Conservation (phyloP, 2,888 invertebrate genomes). For the Diarsia dahlii region DNA sequence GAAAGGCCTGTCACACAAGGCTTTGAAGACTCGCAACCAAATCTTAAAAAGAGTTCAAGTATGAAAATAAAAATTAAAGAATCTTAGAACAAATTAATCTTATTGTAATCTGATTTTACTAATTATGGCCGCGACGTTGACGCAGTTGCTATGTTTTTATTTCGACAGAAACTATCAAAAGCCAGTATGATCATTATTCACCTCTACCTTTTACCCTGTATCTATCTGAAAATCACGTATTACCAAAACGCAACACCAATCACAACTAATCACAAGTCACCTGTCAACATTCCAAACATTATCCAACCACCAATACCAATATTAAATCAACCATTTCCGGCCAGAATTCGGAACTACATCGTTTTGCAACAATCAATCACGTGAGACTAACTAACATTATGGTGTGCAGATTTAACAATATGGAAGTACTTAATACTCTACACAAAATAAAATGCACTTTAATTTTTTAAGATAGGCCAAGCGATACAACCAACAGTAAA, state of each 20-base stretch:
- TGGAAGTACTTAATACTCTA: neutral
- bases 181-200: neutral
- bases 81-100: neutral
- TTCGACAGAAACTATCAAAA: neutral
- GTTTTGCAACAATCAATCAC: neutral
- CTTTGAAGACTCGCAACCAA: neutral
- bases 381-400: neutral
- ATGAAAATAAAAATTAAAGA: neutral
- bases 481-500: no score
- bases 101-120: neutral
- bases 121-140: neutral
- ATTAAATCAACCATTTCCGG: constrained; percentile 11
- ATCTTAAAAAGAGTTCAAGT: neutral
- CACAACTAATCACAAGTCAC: neutral
- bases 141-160: neutral
- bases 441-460: neutral
- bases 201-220: neutral
- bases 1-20: neutral
- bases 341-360: neutral
- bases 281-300: constrained; percentile 13
- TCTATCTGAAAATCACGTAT: constrained; percentile 9
- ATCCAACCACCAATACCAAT: constrained; percentile 2
- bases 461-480: neutral
- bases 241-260: constrained; percentile 5
- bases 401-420: neutral